phyloP scores from a whole-genome alignment of 2,113 vertebrate genomes.

The Oxyura jamaicensis region DNA sequence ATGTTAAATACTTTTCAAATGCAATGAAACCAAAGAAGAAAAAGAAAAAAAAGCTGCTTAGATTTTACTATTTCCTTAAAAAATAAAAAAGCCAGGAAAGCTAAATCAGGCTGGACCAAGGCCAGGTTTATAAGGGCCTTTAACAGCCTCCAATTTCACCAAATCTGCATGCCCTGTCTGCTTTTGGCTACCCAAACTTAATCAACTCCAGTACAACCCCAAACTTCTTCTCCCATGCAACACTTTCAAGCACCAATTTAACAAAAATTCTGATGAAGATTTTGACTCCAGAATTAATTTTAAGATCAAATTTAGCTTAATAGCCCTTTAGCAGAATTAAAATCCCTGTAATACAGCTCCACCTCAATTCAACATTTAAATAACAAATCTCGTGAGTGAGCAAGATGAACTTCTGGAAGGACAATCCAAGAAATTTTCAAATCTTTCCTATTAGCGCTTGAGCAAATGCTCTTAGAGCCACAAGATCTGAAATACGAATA shows the following conservation, averaged over 20 bases:
- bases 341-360: not conserved
- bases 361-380: not conserved
- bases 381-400: not conserved
- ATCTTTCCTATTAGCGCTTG: not conserved
- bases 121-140: not conserved
- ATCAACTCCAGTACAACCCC: not conserved
- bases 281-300: not conserved
- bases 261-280: not conserved
- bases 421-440: not conserved
- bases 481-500: not conserved
- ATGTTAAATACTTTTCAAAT: not conserved
- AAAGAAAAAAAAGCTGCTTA: not conserved
- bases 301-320: not conserved
- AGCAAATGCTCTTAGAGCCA: not conserved
- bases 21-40: not conserved
- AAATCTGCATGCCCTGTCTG: not conserved
- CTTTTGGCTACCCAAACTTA: not conserved
- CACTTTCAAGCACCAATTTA: not conserved
- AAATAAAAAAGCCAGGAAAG: not conserved
- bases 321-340: not conserved
- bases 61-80: not conserved
- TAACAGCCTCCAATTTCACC: not conserved
- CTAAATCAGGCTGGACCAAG: not conserved
- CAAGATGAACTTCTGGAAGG: not conserved
- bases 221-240: not conserved